Conservation (phyloP, 2,888 invertebrate genomes). For the Chrysolina americana region DNA sequence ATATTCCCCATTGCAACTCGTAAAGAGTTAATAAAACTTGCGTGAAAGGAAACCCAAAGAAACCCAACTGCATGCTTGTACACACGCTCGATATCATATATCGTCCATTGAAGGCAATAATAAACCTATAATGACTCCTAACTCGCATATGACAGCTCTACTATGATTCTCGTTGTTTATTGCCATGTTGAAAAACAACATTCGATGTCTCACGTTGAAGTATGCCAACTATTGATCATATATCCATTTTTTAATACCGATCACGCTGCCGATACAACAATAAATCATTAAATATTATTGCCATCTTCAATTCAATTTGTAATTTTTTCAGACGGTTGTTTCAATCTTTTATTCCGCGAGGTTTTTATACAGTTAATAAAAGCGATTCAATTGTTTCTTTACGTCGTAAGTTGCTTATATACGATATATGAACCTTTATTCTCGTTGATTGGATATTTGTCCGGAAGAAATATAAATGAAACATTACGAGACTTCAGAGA, state of each 20-base stretch:
- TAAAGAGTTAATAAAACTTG: slow-evolving; percentile 40
- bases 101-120: slow-evolving; percentile 50
- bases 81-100: slow-evolving; percentile 48
- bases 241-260: slow-evolving; percentile 61
- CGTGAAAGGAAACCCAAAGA: slow-evolving; percentile 41
- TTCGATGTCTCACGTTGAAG: slow-evolving; percentile 65
- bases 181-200: slow-evolving; percentile 62
- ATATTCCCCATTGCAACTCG: slow-evolving; percentile 27
- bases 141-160: slow-evolving; percentile 57
- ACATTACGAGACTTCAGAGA: slow-evolving; percentile 6
- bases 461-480: slow-evolving; percentile 15
- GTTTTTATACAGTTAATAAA: slow-evolving; percentile 24
- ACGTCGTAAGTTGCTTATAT: slow-evolving; percentile 23
- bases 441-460: slow-evolving; percentile 19
- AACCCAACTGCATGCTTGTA: slow-evolving; percentile 43
- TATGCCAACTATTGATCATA: slow-evolving; percentile 66
- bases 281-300: slow-evolving; percentile 57
- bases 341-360: slow-evolving; percentile 26
- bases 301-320: slow-evolving; percentile 47
- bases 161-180: slow-evolving; percentile 66
- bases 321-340: slow-evolving; percentile 37
- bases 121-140: slow-evolving; percentile 53
- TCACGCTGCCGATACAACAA: slow-evolving; percentile 44
- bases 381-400: slow-evolving; percentile 36
- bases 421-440: slow-evolving; percentile 20